phyloP scores from a whole-genome alignment of 2,888 invertebrate species.

The Acrobeloides nanus region DNA sequence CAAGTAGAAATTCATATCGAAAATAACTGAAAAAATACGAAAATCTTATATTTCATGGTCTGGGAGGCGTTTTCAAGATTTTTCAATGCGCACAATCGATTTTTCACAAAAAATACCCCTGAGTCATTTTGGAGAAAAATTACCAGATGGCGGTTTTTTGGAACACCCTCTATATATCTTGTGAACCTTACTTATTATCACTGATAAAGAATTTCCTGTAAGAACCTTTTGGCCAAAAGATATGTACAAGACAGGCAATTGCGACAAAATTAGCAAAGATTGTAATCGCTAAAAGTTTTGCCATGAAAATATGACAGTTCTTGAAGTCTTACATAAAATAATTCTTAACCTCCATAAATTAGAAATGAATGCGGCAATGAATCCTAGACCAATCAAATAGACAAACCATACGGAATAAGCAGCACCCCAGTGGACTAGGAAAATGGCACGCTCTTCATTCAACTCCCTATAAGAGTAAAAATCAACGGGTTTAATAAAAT shows the following conservation, averaged over 20 bases:
- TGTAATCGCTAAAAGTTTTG: constrained; percentile 70
- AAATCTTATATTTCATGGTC: too few relatives aligned
- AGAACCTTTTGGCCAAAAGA: constrained; percentile 81
- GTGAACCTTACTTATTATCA: too few relatives aligned
- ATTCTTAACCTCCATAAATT: constrained; percentile 91
- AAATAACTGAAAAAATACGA: too few relatives aligned
- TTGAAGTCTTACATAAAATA: constrained; percentile 67
- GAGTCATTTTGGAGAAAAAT: too few relatives aligned
- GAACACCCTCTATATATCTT: too few relatives aligned
- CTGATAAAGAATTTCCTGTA: constrained; percentile 37
- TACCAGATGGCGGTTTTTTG: too few relatives aligned
- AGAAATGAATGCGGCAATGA: constrained; percentile 84
- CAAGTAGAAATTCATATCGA: too few relatives aligned
- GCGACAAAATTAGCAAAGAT: constrained; percentile 91
- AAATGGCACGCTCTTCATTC: constrained; percentile 72
- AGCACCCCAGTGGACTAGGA: constrained; percentile 89
- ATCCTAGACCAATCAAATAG: constrained; percentile 84
- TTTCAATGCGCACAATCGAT: too few relatives aligned
- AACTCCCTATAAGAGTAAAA: not conserved
- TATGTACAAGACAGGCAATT: constrained; percentile 85
- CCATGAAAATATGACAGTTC: not conserved
- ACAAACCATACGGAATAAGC: constrained; percentile 97
- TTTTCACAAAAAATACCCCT: too few relatives aligned
- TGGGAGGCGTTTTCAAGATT: too few relatives aligned
- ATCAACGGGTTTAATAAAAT: not conserved